A percentile compares a stretch with the other conserved stretches of the same genome.
Evolutionary conservation across 2,888 invertebrate genomes (phyloP).

Genomic region (Cartodere bifasciata): DNA sequence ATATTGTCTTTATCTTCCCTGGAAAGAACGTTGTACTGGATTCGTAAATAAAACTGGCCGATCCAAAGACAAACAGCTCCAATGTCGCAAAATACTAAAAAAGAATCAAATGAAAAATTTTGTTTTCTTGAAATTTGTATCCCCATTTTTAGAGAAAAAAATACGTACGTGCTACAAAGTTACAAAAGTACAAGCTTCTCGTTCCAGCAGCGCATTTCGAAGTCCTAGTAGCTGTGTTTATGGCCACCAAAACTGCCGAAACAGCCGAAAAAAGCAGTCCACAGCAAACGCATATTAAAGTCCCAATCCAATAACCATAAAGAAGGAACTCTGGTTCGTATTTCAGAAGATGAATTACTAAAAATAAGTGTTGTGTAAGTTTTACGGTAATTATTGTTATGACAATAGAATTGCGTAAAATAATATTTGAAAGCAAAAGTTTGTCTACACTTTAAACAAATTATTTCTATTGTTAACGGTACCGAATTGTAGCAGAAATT

Average conservation of each 20-base stretch:
- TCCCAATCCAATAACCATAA: slow-evolving; percentile 64
- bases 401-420: no score
- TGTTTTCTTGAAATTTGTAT: slow-evolving; percentile 4
- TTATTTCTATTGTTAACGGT: no score
- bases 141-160: slow-evolving; percentile 3
- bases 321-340: slow-evolving; percentile 51
- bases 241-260: slow-evolving; percentile 60
- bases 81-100: slow-evolving; percentile 61
- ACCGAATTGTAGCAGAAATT: no score
- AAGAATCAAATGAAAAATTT: slow-evolving; percentile 5
- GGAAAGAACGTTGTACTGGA: slow-evolving; percentile 72
- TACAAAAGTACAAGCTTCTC: slow-evolving; percentile 64
- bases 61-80: slow-evolving; percentile 72
- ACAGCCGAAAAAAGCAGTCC: slow-evolving; percentile 58
- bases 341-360: slow-evolving; percentile 51
- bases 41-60: slow-evolving; percentile 67
- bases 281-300: slow-evolving; percentile 53
- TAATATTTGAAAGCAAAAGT: no score
- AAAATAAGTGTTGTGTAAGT: no score
- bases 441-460: no score
- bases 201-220: slow-evolving; percentile 53
- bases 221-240: slow-evolving; percentile 67
- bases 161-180: slow-evolving; percentile 58
- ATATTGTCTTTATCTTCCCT: slow-evolving; percentile 63
- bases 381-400: no score